phyloP scores from a whole-genome alignment of 1,140 invertebrate genomes.

The Cydia pomonella region DNA sequence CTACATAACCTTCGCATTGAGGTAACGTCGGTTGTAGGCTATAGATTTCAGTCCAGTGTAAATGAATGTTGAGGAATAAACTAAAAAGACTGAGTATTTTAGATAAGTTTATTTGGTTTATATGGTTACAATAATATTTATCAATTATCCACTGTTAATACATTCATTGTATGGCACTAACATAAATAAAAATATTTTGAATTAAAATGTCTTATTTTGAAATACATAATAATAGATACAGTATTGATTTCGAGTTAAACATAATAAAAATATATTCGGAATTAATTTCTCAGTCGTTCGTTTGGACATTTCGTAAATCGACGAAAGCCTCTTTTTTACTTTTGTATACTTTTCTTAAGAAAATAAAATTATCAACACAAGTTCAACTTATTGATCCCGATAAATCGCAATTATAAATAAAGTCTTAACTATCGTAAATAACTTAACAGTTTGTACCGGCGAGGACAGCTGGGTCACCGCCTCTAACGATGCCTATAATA shows the following conservation, averaged over 20 bases:
- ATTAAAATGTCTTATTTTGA: constrained; percentile 65
- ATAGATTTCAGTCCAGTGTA: too few relatives aligned
- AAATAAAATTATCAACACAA: constrained; percentile 75
- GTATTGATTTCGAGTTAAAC: constrained; percentile 64
- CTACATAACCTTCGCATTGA: too few relatives aligned
- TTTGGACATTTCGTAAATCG: constrained; percentile 63
- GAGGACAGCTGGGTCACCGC: constrained; percentile 71
- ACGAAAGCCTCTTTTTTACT: constrained; percentile 72
- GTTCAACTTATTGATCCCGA: constrained; percentile 76
- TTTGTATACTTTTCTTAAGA: constrained; percentile 64
- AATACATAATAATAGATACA: constrained; percentile 50
- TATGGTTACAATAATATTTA: constrained; percentile 79
- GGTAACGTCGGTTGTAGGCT: too few relatives aligned
- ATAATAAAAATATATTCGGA: constrained; percentile 74
- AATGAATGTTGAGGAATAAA: neutral
- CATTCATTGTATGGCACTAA: constrained; percentile 80
- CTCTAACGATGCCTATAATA: constrained; percentile 48
- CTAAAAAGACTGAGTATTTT: constrained; percentile 66
- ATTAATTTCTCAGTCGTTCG: constrained; percentile 79
- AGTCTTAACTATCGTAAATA: constrained; percentile 58
- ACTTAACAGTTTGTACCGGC: constrained; percentile 72
- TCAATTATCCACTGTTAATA: constrained; percentile 79
- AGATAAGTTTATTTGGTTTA: constrained; percentile 79
- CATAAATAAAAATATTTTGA: constrained; percentile 71
- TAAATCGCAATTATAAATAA: constrained; percentile 71